phyloP scores from a whole-genome alignment of 2,113 vertebrate species.

The Prochilodus magdalenae region DNA sequence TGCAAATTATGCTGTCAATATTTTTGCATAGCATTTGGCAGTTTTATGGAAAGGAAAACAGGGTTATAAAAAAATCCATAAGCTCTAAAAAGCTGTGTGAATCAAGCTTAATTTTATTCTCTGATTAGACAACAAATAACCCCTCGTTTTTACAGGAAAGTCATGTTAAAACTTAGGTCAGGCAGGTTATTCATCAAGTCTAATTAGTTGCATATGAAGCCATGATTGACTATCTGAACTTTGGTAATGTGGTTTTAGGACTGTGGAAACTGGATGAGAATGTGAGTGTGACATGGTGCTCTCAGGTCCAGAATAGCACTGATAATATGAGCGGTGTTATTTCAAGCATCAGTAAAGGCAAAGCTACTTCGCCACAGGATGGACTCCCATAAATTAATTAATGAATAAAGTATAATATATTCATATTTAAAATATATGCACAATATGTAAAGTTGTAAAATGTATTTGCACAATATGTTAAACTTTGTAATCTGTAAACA shows the following conservation, averaged over 20 bases:
- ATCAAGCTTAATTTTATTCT: neutral
- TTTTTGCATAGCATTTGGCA: slow-evolving; percentile 11
- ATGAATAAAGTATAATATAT: too few species aligned
- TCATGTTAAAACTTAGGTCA: neutral
- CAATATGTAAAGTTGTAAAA: too few species aligned
- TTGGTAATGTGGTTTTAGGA: neutral
- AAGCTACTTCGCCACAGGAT: neutral
- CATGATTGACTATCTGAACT: slow-evolving; percentile 9
- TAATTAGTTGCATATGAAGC: neutral
- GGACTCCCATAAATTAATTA: too few species aligned
- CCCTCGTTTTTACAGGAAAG: neutral
- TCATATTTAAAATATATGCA: too few species aligned
- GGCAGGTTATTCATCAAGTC: neutral
- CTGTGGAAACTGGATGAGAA: neutral
- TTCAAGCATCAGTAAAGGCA: neutral
- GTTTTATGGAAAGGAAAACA: neutral
- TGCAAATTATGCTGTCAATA: slow-evolving; percentile 22
- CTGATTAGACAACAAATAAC: neutral
- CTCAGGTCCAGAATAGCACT: neutral
- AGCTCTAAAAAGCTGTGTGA: neutral
- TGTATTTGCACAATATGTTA: too few species aligned
- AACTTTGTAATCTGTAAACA: too few species aligned
- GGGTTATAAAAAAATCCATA: neutral
- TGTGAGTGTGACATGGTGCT: neutral
- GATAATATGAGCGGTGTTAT: slow-evolving; percentile 13